A percentile compares a stretch with the other conserved stretches of the same genome.
Evolutionary conservation across 2,797 vertebrate species (phyloP).

Genomic region (Gobio occitaniae): DNA sequence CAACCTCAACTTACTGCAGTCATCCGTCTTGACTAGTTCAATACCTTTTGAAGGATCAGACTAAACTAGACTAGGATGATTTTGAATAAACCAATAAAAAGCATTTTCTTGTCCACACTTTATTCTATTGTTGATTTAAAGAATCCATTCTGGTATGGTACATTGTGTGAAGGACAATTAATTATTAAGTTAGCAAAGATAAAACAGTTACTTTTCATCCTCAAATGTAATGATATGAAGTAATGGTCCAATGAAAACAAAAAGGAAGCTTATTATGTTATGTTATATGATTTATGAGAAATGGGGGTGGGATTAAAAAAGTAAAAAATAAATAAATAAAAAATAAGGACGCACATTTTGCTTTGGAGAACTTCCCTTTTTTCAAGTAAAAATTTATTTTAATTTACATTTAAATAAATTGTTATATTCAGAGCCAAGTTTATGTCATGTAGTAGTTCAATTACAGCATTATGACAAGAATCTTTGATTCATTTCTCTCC

Average conservation of each 20-base stretch:
- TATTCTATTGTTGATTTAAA: not conserved
- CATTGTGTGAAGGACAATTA: not conserved
- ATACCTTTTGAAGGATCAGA: not conserved
- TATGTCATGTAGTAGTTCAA: not conserved
- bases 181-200: no score
- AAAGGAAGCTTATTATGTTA: no score
- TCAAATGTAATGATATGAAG: no score
- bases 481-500: not conserved
- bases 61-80: not conserved
- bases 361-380: not conserved
- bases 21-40: not conserved
- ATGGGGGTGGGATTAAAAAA: no score
- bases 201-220: no score
- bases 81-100: not conserved
- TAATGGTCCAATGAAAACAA: no score
- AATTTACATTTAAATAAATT: not conserved
- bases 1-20: constrained; percentile 7
- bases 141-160: not conserved
- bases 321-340: no score
- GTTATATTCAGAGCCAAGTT: not conserved
- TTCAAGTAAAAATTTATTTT: not conserved
- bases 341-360: not conserved
- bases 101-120: not conserved
- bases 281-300: no score
- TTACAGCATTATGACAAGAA: not conserved